A percentile compares a stretch with the other conserved stretches of the same genome.
phyloP scores from a whole-genome alignment of 2,888 invertebrate genomes.

The Lasioglossum calceatum region DNA sequence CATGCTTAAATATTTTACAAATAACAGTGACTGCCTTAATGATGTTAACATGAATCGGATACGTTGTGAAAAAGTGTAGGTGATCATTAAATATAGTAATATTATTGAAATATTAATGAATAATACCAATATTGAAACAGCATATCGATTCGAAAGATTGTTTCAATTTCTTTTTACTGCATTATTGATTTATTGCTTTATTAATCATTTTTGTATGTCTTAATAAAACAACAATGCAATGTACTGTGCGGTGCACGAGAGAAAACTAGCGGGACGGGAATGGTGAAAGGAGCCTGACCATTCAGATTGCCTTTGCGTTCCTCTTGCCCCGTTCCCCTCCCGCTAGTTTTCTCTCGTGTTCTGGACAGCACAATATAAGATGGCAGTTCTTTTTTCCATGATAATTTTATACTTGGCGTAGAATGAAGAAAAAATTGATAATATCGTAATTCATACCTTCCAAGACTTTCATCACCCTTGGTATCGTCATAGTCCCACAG shows the following conservation, averaged over 20 bases:
- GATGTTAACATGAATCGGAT: conserved; percentile 13
- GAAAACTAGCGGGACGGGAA: no score
- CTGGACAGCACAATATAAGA: background rate
- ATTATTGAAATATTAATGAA: background rate
- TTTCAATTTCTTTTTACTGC: background rate
- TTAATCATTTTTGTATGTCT: conserved; percentile 6
- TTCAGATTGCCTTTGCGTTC: no score
- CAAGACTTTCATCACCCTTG: conserved; percentile 93
- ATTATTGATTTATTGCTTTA: background rate
- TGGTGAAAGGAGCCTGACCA: no score
- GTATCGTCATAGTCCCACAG: conserved; percentile 95
- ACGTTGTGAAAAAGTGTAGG: conserved; percentile 21
- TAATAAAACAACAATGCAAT: conserved; percentile 8
- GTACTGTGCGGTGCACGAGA: no score
- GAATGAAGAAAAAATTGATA: conserved; percentile 31
- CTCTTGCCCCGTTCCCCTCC: no score
- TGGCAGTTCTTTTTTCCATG: background rate
- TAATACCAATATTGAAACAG: background rate
- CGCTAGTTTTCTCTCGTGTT: no score
- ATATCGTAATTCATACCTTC: conserved; percentile 88
- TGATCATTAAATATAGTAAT: conserved; percentile 29
- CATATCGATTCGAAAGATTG: conserved; percentile 14
- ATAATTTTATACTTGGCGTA: conserved; percentile 25
- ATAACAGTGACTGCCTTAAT: conserved; percentile 4
- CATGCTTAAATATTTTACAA: conserved; percentile 55